phyloP scores from a whole-genome alignment of 2,888 invertebrate species.

The Hemicrepidius hirtus region DNA sequence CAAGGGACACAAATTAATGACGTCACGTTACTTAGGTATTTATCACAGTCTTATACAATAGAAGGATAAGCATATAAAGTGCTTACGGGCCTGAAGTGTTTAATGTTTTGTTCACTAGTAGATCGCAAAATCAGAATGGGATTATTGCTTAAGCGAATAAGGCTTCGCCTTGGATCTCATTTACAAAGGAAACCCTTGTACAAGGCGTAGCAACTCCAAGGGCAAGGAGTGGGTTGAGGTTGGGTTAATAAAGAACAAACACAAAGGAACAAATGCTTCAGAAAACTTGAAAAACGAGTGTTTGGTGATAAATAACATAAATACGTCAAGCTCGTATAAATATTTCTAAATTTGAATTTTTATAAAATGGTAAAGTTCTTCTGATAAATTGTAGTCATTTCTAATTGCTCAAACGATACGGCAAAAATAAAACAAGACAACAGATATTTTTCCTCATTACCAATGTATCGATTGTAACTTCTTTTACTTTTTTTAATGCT shows the following conservation, averaged over 20 bases:
- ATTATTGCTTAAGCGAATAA: slow-evolving; percentile 32
- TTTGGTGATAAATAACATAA: not conserved
- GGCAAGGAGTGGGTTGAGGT: slow-evolving; percentile 10
- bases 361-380: no score
- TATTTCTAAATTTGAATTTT: no score
- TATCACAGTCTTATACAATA: slow-evolving; percentile 56
- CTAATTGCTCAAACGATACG: no score
- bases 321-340: not conserved
- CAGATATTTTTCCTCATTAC: no score
- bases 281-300: slow-evolving; percentile 23
- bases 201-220: slow-evolving; percentile 19
- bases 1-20: slow-evolving; percentile 62
- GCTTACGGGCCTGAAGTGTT: slow-evolving; percentile 35
- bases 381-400: no score
- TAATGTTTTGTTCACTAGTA: slow-evolving; percentile 34
- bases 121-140: slow-evolving; percentile 38
- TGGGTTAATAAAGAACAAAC: slow-evolving; percentile 28
- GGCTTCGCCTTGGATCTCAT: slow-evolving; percentile 30
- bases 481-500: no score
- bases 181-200: slow-evolving; percentile 28
- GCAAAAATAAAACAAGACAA: no score
- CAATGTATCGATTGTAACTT: no score
- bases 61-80: slow-evolving; percentile 44
- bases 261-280: slow-evolving; percentile 13
- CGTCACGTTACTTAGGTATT: slow-evolving; percentile 60